A percentile compares a stretch with the other conserved stretches of the same genome.
These are phyloP conservation scores for Progne subis DNA, from an alignment of 2,113 vertebrate genomes.

Conservation along the genomic window DNA sequence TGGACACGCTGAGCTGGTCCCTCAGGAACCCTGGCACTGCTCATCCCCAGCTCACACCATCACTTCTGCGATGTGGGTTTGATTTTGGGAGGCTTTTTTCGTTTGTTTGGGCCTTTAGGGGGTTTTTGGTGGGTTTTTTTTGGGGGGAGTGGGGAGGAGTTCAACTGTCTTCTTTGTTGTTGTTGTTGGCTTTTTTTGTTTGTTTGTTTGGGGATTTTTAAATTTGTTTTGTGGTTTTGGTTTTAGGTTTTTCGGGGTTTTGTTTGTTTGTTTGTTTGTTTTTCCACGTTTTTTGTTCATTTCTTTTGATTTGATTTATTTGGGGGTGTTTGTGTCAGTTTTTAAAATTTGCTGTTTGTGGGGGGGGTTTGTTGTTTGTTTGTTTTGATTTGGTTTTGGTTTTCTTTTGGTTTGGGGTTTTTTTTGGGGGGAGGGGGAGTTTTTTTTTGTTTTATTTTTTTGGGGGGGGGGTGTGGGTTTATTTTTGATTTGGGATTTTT, in stretches of 20 bases:
- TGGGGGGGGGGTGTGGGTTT: too few species aligned
- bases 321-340: too few species aligned
- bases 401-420: too few species aligned
- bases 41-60: neutral
- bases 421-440: too few species aligned
- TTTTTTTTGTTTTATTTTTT: too few species aligned
- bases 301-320: neutral
- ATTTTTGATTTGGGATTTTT: too few species aligned
- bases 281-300: too few species aligned
- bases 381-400: too few species aligned
- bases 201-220: neutral
- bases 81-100: neutral
- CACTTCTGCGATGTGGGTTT: accelerated
- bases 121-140: too few species aligned
- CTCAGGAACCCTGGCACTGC: neutral
- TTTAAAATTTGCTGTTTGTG: neutral
- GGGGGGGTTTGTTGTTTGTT: too few species aligned
- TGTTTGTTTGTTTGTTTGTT: neutral
- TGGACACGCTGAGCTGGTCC: neutral
- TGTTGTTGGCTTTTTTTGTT: neutral
- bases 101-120: neutral
- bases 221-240: neutral
- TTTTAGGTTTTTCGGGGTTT: too few species aligned
- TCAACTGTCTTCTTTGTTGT: neutral
- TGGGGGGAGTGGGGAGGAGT: accelerated